Base-by-base conservation (phyloP, 1,140 invertebrate species). In the Atta colombica region DNA sequence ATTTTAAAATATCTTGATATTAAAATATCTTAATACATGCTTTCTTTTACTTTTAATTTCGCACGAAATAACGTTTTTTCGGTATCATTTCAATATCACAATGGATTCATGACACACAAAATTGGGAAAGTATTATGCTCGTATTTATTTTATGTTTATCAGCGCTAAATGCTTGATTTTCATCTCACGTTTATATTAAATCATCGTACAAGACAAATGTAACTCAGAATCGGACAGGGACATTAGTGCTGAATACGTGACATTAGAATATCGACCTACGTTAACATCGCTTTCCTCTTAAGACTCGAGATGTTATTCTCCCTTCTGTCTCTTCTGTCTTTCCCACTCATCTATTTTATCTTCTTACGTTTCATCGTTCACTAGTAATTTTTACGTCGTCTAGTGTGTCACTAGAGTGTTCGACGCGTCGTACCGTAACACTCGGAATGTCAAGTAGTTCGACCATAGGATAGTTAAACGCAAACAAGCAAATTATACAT, bases 231-330 rank as follows among this genome's bases (percentile, higher is more conserved):
- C 31, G 5, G 63, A 81, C 77, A 69, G 31, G 39, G 31, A 80
- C 65, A 71, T 81, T 81, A 81, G 77, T 58, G 31, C 31, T 55
- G 77, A 81, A 81, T 81, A 81, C 65, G 21, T 71, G 65, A 71
- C 65, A 81, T 80, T 21, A 31, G 77, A 80, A 80, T 71, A 71
- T 49, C 65, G 77, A 71, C 77, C 77, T 81, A 81, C 66, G 65
- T 31, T 51, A 81, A 81, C 65, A 81, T 71, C 12, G 28, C 28
- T 80, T 35, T 63, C 65, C 31, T 81, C 65, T 39, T 61, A 63
- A 45, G 39, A 35, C 55, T 25, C 55, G 55, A 69, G 63, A 80
- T 39, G 49, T 80, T 80, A 31, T 69, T 53, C 14, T 18, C 12
- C 10, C n/a, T 63, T 18, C 16, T 28, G 39, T 49, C 28, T 39